These are phyloP conservation scores for Caloenas nicobarica DNA, from an alignment of 2,113 vertebrate genomes.

Conservation along the genomic window DNA sequence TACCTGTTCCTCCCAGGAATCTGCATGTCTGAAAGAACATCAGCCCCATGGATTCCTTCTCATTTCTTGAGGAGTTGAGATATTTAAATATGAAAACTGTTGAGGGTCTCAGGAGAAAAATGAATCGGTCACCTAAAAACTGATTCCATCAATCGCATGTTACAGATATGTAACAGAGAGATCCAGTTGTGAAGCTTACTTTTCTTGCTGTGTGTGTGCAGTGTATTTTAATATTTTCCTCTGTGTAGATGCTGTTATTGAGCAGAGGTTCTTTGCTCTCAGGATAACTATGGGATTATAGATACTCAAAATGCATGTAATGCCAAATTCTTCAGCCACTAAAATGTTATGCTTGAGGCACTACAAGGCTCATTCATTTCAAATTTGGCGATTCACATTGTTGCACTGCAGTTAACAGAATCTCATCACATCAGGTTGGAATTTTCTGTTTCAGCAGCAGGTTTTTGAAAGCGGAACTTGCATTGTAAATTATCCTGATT, in stretches of 20 bases:
- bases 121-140: neutral
- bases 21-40: neutral
- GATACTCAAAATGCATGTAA: conserved; percentile 25
- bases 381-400: conserved; percentile 42
- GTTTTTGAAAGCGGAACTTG: neutral
- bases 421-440: neutral
- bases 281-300: conserved; percentile 22
- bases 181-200: neutral
- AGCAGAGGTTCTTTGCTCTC: neutral
- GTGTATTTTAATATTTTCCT: neutral
- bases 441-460: neutral
- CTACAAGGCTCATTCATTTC: conserved; percentile 66
- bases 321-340: conserved; percentile 48
- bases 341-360: conserved; percentile 56
- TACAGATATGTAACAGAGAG: neutral
- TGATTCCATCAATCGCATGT: neutral
- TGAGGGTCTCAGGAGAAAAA: neutral
- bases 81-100: neutral
- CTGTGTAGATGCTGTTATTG: neutral
- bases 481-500: conserved; percentile 26
- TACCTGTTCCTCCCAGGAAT: neutral
- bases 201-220: neutral
- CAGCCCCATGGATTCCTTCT: neutral
- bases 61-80: neutral
- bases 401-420: conserved; percentile 28